Percentiles rank a stretch among this genome's conserved stretches.
phyloP scores from a whole-genome alignment of 2,888 invertebrate species.

The Acanthopleura granulata region DNA sequence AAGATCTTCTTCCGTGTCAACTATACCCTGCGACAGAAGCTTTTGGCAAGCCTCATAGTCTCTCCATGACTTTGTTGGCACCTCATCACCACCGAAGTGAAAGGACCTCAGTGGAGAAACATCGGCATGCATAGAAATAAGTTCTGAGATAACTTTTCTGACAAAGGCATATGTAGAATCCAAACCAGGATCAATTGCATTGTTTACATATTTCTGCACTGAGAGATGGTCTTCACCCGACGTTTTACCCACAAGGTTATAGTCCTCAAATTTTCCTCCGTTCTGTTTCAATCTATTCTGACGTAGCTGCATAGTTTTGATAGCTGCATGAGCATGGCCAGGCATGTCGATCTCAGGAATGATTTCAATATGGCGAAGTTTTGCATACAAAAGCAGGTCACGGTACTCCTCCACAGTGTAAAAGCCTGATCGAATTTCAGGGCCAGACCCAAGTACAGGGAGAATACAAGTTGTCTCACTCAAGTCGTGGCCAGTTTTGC shows the following conservation, averaged over 20 bases:
- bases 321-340: constrained; percentile 62
- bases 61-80: constrained; percentile 56
- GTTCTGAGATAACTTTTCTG: constrained; percentile 52
- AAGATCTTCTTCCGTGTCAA: constrained; percentile 38
- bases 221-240: constrained; percentile 41
- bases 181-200: constrained; percentile 64
- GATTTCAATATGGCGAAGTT: constrained; percentile 55
- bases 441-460: constrained; percentile 57
- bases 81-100: constrained; percentile 66
- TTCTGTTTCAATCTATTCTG: constrained; percentile 36
- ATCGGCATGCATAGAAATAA: constrained; percentile 51
- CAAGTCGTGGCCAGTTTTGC: constrained; percentile 47
- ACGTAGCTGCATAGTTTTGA: constrained; percentile 56
- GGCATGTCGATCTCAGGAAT: constrained; percentile 66
- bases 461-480: constrained; percentile 44
- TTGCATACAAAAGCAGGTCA: constrained; percentile 55
- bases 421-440: constrained; percentile 40
- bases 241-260: constrained; percentile 40
- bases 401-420: constrained; percentile 50
- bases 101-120: constrained; percentile 50
- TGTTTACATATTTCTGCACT: constrained; percentile 63
- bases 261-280: constrained; percentile 35
- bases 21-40: constrained; percentile 39
- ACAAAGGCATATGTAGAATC: constrained; percentile 60
- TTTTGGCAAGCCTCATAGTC: constrained; percentile 51